These are phyloP conservation scores for Malthinus flaveolus DNA, from an alignment of 2,888 invertebrate genomes.

Conservation along the genomic window DNA sequence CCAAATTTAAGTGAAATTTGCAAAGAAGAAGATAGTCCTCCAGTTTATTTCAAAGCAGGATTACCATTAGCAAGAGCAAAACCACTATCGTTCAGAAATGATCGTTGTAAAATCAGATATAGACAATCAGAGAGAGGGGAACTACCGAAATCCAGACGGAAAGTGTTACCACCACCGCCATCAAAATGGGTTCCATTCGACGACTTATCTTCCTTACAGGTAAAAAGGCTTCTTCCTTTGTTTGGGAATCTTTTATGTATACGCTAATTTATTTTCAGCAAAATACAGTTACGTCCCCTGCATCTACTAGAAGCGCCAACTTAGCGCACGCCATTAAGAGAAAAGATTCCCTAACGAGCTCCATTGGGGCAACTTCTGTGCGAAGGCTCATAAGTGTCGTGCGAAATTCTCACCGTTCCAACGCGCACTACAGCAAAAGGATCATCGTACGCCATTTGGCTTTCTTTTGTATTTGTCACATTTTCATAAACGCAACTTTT, in stretches of 20 bases:
- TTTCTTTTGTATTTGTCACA: conserved; percentile 62
- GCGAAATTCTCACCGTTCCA: conserved; percentile 45
- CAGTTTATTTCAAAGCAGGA: conserved; percentile 9
- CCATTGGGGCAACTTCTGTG: conserved; percentile 77
- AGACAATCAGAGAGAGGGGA: conserved; percentile 25
- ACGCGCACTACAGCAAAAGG: conserved; percentile 58
- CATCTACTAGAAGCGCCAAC: conserved; percentile 25
- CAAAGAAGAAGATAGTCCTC: conserved; percentile 34
- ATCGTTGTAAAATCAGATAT: conserved; percentile 19
- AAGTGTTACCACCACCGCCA: conserved; percentile 7
- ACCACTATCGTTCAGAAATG: conserved; percentile 14
- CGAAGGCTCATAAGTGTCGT: conserved; percentile 69
- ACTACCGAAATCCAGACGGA: conserved; percentile 12
- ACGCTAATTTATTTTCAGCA: conserved; percentile 5
- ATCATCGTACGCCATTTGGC: conserved; percentile 59
- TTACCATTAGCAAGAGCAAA: conserved; percentile 10
- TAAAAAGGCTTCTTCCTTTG: background rate
- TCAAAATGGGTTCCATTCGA: conserved; percentile 21
- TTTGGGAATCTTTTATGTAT: background rate
- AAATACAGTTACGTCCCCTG: conserved; percentile 18
- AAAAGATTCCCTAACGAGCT: conserved; percentile 71
- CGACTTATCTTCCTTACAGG: conserved; percentile 26
- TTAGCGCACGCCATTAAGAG: conserved; percentile 53
- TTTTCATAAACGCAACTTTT: conserved; percentile 66
- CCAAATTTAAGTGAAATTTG: conserved; percentile 68